Percentiles rank a stretch among this genome's conserved stretches.
Evolutionary conservation across 1,140 invertebrate species (phyloP).

Genomic region (Zophobas atratus): DNA sequence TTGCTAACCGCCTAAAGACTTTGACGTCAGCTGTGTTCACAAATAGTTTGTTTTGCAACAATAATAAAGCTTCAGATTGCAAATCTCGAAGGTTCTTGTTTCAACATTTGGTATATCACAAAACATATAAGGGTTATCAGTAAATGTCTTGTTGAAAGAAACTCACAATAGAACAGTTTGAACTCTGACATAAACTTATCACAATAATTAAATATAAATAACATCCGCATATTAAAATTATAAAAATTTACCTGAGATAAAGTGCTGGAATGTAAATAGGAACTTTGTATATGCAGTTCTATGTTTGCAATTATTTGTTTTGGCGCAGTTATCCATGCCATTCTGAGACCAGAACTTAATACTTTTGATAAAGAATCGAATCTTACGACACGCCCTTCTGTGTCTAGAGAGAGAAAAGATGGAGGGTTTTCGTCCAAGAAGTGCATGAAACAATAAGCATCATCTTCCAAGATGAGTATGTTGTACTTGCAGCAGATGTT

Average conservation of each 20-base stretch:
- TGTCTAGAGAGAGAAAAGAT: conserved; percentile 83
- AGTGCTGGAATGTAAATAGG: conserved; percentile 81
- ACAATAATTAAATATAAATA: conserved; percentile 4
- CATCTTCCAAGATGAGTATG: conserved; percentile 86
- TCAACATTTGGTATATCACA: conserved; percentile 24
- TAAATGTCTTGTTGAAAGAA: background rate
- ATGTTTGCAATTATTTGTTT: conserved; percentile 74
- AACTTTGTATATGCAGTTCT: conserved; percentile 81
- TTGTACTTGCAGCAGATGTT: conserved; percentile 82
- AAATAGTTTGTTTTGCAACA: conserved; percentile 31
- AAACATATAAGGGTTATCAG: conserved; percentile 14
- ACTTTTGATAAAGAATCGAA: conserved; percentile 89
- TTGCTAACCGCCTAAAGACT: background rate
- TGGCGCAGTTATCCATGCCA: conserved; percentile 82
- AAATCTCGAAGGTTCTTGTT: conserved; percentile 29
- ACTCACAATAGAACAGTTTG: conserved; percentile 7
- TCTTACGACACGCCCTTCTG: conserved; percentile 82
- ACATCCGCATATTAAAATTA: background rate
- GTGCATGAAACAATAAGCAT: conserved; percentile 86
- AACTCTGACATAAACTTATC: conserved; percentile 17
- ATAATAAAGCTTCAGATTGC: background rate
- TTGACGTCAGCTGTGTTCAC: conserved; percentile 11
- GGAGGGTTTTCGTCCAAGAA: conserved; percentile 75
- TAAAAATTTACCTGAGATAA: conserved; percentile 74
- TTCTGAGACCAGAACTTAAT: conserved; percentile 79